Evolutionary conservation across 2,888 invertebrate genomes (phyloP), one percentile per base, ranked within the genome.

Genomic region (Diarsia brunnea): DNA sequence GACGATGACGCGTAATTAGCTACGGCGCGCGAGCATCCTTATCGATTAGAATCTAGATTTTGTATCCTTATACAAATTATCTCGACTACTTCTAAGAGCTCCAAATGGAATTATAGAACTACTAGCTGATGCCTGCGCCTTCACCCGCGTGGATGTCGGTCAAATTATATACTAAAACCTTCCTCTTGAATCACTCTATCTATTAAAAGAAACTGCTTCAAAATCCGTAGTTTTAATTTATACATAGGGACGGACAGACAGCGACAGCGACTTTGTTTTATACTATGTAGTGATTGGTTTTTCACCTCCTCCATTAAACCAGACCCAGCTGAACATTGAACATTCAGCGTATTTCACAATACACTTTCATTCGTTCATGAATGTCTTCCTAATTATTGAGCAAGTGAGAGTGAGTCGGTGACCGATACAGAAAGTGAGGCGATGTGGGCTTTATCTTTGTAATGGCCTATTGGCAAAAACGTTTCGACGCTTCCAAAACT

Each of bases 361-460:
- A 76, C 80, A 76, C 76, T 80, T 80, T 82, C 80, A 49, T 61
- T 61, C 16, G 21, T 61, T 65, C 21, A 73, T 38, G 38, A 49
- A 66, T 67, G 51, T 61, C 68, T 65, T 71, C 51, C 43, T 75
- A 69, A 75, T 81, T 68, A 67, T 68, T 68, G 38, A 24, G 31
- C 10, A 67, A 84, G 75, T 73, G 84, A 84, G 84, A 84, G 84
- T 84, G 75, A 61, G 65, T 21, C 43, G 55, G 12, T 60, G 75
- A 69, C 66, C 70, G 75, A 81, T 64, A 47, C 55, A 49, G 84
- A 86, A 82, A 86, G 85, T 72, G 72, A 85, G 61, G 21, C 60
- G 66, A 86, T 86, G 69, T 51, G 82, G 85, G 86, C 58, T 38
- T 78, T 84, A 84, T 86, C 84, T 72, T 12, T 63, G 21, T 75